Percentiles rank a stretch among this genome's conserved stretches.
Evolutionary conservation across 1,140 invertebrate species (phyloP).

Genomic region (Drosophila takahashii): DNA sequence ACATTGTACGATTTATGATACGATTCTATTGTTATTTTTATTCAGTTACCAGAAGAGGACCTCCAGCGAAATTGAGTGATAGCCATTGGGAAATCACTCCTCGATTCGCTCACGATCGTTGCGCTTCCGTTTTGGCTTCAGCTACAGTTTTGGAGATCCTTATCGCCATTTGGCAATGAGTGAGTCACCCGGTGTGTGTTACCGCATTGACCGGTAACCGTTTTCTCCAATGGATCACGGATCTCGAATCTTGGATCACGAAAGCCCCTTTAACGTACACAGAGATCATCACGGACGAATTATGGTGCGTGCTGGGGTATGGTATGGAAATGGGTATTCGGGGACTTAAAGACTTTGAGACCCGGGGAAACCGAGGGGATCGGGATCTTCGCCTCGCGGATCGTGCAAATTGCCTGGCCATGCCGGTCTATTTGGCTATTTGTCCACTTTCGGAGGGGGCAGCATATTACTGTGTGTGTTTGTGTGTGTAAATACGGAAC

Average conservation of each 20-base stretch:
- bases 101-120: not conserved
- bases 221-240: constrained; percentile 24
- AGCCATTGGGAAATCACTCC: not conserved
- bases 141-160: constrained; percentile 30
- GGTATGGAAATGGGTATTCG: constrained; percentile 8
- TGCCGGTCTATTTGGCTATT: constrained; percentile 67
- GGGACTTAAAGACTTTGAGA: constrained; percentile 5
- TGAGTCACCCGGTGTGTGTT: constrained; percentile 11
- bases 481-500: constrained; percentile 74
- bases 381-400: constrained; percentile 28
- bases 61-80: not conserved
- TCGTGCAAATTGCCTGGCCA: constrained; percentile 77
- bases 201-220: not conserved
- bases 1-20: too few species aligned
- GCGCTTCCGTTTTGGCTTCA: constrained; percentile 21
- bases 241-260: constrained; percentile 40
- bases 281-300: constrained; percentile 43
- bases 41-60: not conserved
- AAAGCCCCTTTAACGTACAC: constrained; percentile 8
- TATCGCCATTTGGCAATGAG: constrained; percentile 23
- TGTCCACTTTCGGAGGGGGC: constrained; percentile 68
- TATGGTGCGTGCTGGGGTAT: constrained; percentile 32
- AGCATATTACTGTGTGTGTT: constrained; percentile 9
- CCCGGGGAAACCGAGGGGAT: too few species aligned
- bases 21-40: not conserved